Conservation (phyloP, 2,888 invertebrate genomes). For the Caenorhabditis panamensis region DNA sequence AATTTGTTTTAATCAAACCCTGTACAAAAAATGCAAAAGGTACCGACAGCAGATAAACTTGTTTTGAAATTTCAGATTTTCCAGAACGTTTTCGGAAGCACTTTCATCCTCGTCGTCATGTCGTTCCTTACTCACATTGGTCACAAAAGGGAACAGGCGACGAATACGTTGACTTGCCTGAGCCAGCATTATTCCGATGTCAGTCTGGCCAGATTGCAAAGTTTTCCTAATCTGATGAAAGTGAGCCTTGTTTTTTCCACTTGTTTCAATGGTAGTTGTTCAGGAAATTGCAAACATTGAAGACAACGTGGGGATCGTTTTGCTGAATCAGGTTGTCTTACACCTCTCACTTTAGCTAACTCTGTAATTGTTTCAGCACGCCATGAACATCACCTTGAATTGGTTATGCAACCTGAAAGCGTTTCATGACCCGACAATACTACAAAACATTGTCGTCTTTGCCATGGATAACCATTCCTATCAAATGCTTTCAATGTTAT, state of each 20-base stretch:
- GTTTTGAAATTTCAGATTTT: background rate
- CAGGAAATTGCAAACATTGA: conserved; percentile 52
- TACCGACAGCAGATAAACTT: background rate
- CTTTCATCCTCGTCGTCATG: conserved; percentile 38
- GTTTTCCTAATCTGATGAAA: conserved; percentile 55
- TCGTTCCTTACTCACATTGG: conserved; percentile 58
- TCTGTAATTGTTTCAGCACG: conserved; percentile 68
- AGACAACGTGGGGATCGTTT: conserved; percentile 54
- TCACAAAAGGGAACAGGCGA: conserved; percentile 59
- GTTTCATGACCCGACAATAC: conserved; percentile 62
- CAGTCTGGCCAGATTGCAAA: conserved; percentile 53
- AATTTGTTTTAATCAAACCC: too few species aligned
- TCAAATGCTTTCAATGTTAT: conserved; percentile 62
- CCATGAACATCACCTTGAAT: conserved; percentile 78
- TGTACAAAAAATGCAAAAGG: conserved; percentile 17
- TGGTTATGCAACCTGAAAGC: conserved; percentile 76
- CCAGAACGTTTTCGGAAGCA: conserved; percentile 56
- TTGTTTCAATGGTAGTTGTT: too few species aligned
- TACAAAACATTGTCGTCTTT: conserved; percentile 68
- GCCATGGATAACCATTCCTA: conserved; percentile 73
- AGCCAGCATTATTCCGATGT: conserved; percentile 54
- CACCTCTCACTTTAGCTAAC: background rate
- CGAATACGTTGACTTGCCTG: conserved; percentile 46
- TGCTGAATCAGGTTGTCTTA: conserved; percentile 52
- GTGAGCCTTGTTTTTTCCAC: conserved; percentile 11